Evolutionary conservation across 1,140 invertebrate genomes (phyloP).

Genomic region (Aphidius gifuensis): DNA sequence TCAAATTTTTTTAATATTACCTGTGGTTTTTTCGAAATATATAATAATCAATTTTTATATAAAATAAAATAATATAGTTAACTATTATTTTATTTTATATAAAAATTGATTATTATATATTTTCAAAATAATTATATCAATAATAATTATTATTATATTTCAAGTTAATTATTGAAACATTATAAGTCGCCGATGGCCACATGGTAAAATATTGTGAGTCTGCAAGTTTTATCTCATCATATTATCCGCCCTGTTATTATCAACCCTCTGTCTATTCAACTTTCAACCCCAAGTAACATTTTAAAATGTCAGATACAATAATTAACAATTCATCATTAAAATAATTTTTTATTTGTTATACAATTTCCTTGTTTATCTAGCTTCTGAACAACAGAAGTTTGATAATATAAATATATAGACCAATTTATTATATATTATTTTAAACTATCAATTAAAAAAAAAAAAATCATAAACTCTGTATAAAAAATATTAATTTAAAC

Average conservation of each 20-base stretch:
- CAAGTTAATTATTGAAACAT: constrained; percentile 50
- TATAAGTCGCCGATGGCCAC: constrained; percentile 44
- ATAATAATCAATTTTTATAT: too few species aligned
- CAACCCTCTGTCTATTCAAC: constrained; percentile 53
- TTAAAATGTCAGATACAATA: constrained; percentile 37
- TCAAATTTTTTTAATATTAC: too few species aligned
- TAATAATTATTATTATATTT: constrained; percentile 7
- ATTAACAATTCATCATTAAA: constrained; percentile 53
- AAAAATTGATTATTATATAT: too few species aligned
- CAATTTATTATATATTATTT: constrained; percentile 31
- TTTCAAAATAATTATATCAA: too few species aligned
- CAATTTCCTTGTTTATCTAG: constrained; percentile 10
- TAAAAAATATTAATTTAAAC: too few species aligned
- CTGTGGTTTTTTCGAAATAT: too few species aligned
- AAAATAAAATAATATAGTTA: too few species aligned
- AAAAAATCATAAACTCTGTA: constrained; percentile 17
- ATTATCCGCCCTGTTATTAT: constrained; percentile 54
- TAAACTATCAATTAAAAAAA: constrained; percentile 24
- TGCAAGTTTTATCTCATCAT: constrained; percentile 35
- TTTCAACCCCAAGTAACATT: constrained; percentile 39
- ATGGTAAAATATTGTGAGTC: constrained; percentile 37
- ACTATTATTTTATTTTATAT: too few species aligned
- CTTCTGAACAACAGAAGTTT: constrained; percentile 33
- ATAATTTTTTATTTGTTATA: constrained; percentile 20
- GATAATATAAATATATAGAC: constrained; percentile 43